Base-by-base conservation (phyloP, 2,113 vertebrate genomes). In the Eudyptes chrysolophus region DNA sequence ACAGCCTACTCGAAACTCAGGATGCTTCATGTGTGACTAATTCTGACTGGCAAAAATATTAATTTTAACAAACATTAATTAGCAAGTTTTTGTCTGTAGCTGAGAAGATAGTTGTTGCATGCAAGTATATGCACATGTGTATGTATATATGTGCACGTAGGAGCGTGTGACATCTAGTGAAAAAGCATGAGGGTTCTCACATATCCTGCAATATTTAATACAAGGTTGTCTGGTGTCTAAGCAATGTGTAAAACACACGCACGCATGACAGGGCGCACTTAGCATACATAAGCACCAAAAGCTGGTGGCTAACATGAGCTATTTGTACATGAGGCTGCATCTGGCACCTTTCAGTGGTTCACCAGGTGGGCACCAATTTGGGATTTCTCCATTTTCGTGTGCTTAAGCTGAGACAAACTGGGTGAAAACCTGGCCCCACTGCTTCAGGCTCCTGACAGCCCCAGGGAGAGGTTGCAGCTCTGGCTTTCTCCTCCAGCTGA, bases 11-110 rank as follows among this genome's bases (percentile, higher is more conserved):
- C 1, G 9, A 81, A 92, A 75, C 71, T 95, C 61, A 72, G 68
- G 42, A 58, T 48, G 83, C 57, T 93, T 94, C 88, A 69, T 79
- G 80, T 84, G 83, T 92, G 86, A 94, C 96, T 96, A 95, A 96
- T 92, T 61, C 79, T 94, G 93, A 90, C 88, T 94, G 94, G 82
- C 87, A 96, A 97, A 97, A 95, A 87, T 90, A 90, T 85, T 95
- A 96, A 96, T 96, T 96, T 97, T 55, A 95, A 84, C 84, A 95
- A 95, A 92, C 77, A 92, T 36, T 78, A 89, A 81, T 96, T 94
- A 92, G 55, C 5, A 29, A 80, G 60, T n/a, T 95, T 92, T 92
- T 48, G 51, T 36, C 75, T 60, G 74, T 34, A 74, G 40, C 75
- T 78, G 78, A 58, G 91, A 29, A 84, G 34, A 15, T 6, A 46